A percentile compares a stretch with the other conserved stretches of the same genome.
Evolutionary conservation across 2,113 vertebrate genomes (phyloP).

Genomic region (Salminus brasiliensis): DNA sequence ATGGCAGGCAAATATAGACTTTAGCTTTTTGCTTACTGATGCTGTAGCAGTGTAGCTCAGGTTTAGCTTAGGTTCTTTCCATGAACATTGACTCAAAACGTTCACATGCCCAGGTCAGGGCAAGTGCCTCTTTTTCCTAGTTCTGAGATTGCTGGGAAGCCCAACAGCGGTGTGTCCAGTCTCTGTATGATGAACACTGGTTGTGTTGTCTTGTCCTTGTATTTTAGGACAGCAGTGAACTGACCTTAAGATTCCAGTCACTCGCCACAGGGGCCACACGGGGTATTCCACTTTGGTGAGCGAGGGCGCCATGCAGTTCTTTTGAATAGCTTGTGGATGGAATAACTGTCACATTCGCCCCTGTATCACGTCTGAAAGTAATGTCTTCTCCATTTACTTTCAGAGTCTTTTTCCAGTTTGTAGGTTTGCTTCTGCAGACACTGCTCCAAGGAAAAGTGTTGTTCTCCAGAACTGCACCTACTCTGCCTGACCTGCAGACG

Average conservation of each 20-base stretch:
- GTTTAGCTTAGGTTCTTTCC: too few relatives aligned
- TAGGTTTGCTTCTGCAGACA: background rate
- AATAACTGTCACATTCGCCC: background rate
- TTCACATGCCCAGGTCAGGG: too few relatives aligned
- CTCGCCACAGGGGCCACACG: background rate
- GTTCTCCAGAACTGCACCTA: background rate
- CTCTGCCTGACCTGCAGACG: background rate
- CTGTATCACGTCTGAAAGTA: background rate
- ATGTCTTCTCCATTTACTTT: background rate
- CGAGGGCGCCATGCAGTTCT: background rate
- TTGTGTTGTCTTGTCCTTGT: too few relatives aligned
- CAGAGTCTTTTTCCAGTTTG: background rate
- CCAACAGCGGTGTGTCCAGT: too few relatives aligned
- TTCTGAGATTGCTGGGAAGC: too few relatives aligned
- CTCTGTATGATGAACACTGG: background rate
- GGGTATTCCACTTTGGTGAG: background rate
- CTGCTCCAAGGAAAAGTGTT: background rate
- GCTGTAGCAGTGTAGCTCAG: too few relatives aligned
- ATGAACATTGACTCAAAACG: too few relatives aligned
- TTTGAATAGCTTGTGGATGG: background rate
- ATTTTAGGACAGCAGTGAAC: background rate
- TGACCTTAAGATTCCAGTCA: background rate
- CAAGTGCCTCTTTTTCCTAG: too few relatives aligned
- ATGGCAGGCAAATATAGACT: too few relatives aligned
- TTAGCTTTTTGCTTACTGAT: too few relatives aligned